Percentiles rank a stretch among this genome's conserved stretches.
phyloP scores from a whole-genome alignment of 2,797 vertebrate species.

The Hyperoplus immaculatus region DNA sequence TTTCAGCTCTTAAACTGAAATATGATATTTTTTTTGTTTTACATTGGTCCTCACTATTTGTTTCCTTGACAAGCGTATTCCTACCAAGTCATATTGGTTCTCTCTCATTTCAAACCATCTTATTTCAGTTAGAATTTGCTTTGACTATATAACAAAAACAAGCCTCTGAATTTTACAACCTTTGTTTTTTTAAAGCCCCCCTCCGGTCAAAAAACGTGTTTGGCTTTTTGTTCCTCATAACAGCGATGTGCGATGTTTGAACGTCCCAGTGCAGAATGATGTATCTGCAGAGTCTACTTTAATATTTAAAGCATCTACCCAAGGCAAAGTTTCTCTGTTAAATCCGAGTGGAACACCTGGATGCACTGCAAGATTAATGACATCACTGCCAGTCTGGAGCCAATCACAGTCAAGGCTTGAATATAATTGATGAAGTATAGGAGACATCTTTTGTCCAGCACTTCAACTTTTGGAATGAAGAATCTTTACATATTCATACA shows the following conservation, averaged over 20 bases:
- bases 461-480: background rate
- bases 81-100: background rate
- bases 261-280: background rate
- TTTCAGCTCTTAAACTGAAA: background rate
- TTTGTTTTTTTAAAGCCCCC: conserved; percentile 25
- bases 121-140: background rate
- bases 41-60: background rate
- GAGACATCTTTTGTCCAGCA: background rate
- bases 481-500: background rate
- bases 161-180: conserved; percentile 16
- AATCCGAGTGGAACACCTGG: conserved; percentile 6
- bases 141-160: background rate
- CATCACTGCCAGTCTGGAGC: background rate
- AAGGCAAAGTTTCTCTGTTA: background rate
- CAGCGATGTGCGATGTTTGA: conserved; percentile 1
- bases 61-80: background rate
- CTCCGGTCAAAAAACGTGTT: conserved; percentile 8
- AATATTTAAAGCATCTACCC: background rate
- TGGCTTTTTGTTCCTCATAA: background rate
- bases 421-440: background rate
- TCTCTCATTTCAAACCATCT: background rate
- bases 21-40: background rate
- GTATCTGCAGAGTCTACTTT: background rate
- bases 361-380: background rate
- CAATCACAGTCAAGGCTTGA: background rate